Percentiles rank a stretch among this genome's conserved stretches.
These are phyloP conservation scores for Hipposideros armiger DNA, from an alignment of 2,113 vertebrate species.

Conservation along the genomic window DNA sequence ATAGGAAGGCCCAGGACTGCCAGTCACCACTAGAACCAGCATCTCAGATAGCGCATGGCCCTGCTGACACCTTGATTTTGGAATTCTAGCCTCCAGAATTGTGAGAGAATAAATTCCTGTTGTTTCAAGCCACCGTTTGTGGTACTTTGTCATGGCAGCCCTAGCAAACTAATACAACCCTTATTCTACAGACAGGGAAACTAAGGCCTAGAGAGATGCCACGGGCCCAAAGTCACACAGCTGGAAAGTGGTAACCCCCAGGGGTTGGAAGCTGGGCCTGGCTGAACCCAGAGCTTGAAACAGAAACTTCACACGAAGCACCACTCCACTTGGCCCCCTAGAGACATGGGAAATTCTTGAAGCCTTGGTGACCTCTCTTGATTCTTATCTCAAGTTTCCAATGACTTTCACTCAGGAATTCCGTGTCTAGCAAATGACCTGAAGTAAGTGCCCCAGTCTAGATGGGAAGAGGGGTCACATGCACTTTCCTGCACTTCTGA, in stretches of 20 bases:
- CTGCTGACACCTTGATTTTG: neutral
- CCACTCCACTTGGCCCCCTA: neutral
- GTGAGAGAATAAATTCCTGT: neutral
- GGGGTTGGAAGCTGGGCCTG: neutral
- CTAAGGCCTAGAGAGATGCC: neutral
- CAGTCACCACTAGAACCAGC: neutral
- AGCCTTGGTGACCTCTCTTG: neutral
- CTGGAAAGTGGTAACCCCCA: neutral
- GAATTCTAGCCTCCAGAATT: neutral
- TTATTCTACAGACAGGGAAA: neutral
- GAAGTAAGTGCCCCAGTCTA: neutral
- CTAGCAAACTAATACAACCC: neutral
- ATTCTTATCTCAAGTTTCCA: neutral
- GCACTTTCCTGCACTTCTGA: neutral
- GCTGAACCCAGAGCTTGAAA: neutral
- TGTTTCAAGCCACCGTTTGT: neutral
- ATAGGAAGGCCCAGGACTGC: neutral
- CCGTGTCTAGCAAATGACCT: neutral
- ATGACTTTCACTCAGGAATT: neutral
- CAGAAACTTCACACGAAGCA: neutral
- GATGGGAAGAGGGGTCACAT: neutral
- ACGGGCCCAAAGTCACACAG: neutral
- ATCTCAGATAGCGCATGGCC: accelerated
- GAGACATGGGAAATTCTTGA: neutral
- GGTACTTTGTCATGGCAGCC: neutral